Evolutionary conservation across 2,113 vertebrate species (phyloP).

Genomic region (Hemiscyllium ocellatum): DNA sequence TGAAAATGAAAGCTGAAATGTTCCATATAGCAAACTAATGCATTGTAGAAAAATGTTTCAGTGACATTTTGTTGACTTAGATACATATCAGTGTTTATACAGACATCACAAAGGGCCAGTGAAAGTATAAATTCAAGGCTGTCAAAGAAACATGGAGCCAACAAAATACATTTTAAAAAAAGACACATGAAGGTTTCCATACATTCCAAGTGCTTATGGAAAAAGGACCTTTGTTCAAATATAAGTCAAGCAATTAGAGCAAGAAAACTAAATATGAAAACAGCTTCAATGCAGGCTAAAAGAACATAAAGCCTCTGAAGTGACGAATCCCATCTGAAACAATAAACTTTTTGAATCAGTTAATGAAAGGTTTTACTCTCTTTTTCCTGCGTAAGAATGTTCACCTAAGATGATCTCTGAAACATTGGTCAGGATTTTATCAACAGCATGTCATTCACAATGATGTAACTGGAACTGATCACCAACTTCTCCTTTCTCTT

Average conservation of each 20-base stretch:
- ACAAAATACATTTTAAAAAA: not conserved
- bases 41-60: not conserved
- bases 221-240: not conserved
- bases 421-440: not conserved
- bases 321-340: not conserved
- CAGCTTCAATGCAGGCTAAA: not conserved
- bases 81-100: slow-evolving; percentile 18
- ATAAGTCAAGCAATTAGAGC: not conserved
- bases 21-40: not conserved
- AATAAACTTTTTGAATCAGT: too few relatives aligned
- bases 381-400: not conserved
- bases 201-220: not conserved
- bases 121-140: not conserved
- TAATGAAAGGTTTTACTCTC: too few relatives aligned
- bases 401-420: not conserved
- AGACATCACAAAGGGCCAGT: not conserved
- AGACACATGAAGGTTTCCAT: not conserved
- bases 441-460: too few relatives aligned
- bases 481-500: too few relatives aligned
- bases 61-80: not conserved
- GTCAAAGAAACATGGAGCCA: slow-evolving; percentile 19
- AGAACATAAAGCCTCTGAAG: not conserved
- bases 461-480: too few relatives aligned
- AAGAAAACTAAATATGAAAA: slow-evolving; percentile 1
- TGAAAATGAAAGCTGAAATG: not conserved